These are phyloP conservation scores for Pelagia noctiluca DNA, from an alignment of 30 jellyfish, hydroid and myxozoan species.

Conservation along the genomic window DNA sequence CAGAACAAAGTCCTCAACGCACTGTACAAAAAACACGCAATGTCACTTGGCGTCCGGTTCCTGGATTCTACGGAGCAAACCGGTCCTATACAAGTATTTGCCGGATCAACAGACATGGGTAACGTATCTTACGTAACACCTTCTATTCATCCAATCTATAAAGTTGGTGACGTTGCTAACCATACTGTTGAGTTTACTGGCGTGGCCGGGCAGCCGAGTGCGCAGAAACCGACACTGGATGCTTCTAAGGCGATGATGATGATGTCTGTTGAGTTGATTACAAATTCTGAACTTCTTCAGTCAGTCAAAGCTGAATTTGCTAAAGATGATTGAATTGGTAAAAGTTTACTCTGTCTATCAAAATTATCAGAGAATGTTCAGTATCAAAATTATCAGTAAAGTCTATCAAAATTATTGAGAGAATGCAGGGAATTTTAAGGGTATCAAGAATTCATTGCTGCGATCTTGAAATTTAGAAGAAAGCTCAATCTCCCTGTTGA, in stretches of 20 bases:
- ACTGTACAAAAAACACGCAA: conserved; percentile 61
- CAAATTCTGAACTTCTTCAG: conserved; percentile 22
- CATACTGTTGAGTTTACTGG: conserved; percentile 76
- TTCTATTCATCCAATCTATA: conserved; percentile 81
- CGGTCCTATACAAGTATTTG: conserved; percentile 2
- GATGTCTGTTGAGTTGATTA: conserved; percentile 72
- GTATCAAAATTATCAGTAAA: no score
- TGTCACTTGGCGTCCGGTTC: conserved; percentile 70
- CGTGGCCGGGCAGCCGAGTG: conserved; percentile 69
- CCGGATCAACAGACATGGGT: conserved; percentile 93
- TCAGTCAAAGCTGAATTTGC: conserved; percentile 44
- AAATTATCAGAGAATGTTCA: no score
- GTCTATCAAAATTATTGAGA: no score
- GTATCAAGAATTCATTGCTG: no score
- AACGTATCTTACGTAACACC: conserved; percentile 84
- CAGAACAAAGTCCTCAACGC: conserved; percentile 32
- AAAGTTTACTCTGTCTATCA: no score
- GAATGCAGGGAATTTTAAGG: no score
- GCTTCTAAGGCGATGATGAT: conserved; percentile 86
- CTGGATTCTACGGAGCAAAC: conserved; percentile 37
- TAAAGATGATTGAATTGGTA: neutral
- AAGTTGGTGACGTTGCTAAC: conserved; percentile 48
- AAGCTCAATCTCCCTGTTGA: no score
- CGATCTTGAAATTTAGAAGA: no score
- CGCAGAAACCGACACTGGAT: conserved; percentile 78